These are phyloP conservation scores for Mirounga angustirostris DNA, from an alignment of 2,113 vertebrate species.

Conservation along the genomic window DNA sequence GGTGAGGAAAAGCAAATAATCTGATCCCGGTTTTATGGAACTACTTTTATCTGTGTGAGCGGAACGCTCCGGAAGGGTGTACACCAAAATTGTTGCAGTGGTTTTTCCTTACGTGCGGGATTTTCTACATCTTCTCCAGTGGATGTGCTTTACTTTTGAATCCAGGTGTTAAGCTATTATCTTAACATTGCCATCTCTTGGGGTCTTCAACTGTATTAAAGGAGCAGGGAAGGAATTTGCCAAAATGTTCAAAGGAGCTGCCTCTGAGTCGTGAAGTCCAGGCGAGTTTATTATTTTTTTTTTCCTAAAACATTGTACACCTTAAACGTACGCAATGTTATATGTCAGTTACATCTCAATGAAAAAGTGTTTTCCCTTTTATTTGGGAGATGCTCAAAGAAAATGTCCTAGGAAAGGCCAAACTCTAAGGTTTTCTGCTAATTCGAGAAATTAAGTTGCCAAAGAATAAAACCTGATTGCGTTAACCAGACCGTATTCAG, in stretches of 20 bases:
- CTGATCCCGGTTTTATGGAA: background rate
- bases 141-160: background rate
- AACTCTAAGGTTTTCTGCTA: background rate
- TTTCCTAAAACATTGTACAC: background rate
- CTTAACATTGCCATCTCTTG: background rate
- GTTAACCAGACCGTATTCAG: background rate
- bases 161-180: background rate
- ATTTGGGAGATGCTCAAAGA: background rate
- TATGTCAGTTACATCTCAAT: background rate
- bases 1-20: background rate
- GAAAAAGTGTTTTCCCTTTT: background rate
- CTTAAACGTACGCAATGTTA: background rate
- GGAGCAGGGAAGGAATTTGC: background rate
- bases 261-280: background rate
- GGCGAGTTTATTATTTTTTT: background rate
- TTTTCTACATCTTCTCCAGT: background rate
- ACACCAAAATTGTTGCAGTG: accelerated
- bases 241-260: background rate
- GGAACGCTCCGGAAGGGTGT: accelerated
- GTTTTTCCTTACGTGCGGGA: background rate
- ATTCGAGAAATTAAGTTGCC: background rate
- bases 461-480: background rate
- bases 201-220: background rate
- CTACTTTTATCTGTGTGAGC: background rate
- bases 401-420: background rate